phyloP scores from a whole-genome alignment of 2,888 invertebrate species.

The Watsonalla cultraria region DNA sequence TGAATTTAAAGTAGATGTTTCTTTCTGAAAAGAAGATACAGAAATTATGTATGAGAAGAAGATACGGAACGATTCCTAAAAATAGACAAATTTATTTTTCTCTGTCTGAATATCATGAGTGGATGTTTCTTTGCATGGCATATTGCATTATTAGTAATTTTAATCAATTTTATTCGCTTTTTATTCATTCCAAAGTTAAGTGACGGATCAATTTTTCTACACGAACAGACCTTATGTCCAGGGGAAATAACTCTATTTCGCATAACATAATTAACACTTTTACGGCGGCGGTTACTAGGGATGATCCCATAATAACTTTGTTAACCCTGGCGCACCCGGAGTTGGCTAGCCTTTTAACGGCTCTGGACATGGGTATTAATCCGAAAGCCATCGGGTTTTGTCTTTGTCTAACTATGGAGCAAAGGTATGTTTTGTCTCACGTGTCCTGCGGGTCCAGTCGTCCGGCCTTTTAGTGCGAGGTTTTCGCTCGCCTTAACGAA shows the following conservation, averaged over 20 bases:
- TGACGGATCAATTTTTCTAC: conserved; percentile 26
- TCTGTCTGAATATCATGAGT: too few species aligned
- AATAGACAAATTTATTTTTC: too few species aligned
- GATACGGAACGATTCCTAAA: too few species aligned
- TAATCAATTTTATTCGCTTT: not conserved
- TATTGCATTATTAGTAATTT: too few species aligned
- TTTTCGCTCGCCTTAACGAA: conserved; percentile 79
- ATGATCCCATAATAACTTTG: conserved; percentile 78
- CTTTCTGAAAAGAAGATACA: too few species aligned
- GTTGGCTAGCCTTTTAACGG: conserved; percentile 76
- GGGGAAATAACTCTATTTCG: conserved; percentile 59
- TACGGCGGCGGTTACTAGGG: conserved; percentile 72
- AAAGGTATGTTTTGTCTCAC: conserved; percentile 54
- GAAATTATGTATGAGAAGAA: too few species aligned
- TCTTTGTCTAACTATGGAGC: conserved; percentile 55
- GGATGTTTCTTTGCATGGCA: too few species aligned
- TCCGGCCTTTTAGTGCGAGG: conserved; percentile 77
- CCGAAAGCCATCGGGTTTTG: conserved; percentile 73
- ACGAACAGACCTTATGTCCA: conserved; percentile 37
- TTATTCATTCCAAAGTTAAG: conserved; percentile 5
- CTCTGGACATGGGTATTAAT: conserved; percentile 75
- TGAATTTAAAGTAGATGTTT: too few species aligned
- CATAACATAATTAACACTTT: conserved; percentile 76
- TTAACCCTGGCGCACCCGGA: conserved; percentile 74
- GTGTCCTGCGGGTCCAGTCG: conserved; percentile 65